Percentiles rank a stretch among this genome's conserved stretches.
phyloP scores from a whole-genome alignment of 2,113 vertebrate species.

The Okapia johnstoni region DNA sequence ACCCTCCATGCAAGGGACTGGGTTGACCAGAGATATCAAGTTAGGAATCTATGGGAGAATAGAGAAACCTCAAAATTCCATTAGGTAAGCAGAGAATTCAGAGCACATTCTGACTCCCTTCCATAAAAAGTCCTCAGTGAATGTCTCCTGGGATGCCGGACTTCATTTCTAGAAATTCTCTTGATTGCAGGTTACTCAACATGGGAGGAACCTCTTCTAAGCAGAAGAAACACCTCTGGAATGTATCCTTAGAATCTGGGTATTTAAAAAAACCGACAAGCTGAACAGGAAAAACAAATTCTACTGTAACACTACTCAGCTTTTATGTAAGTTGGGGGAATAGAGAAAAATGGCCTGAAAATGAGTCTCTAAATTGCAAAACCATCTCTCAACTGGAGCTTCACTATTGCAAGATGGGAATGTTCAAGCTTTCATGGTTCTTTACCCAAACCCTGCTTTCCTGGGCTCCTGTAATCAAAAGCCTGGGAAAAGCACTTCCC shows the following conservation, averaged over 20 bases:
- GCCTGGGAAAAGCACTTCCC: not conserved
- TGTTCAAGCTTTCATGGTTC: not conserved
- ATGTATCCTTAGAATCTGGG: not conserved
- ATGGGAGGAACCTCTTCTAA: not conserved
- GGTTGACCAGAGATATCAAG: fast-evolving
- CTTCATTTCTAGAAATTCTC: not conserved
- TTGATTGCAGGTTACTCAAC: not conserved
- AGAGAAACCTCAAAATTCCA: not conserved
- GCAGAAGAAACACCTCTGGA: not conserved
- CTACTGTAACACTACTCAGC: not conserved
- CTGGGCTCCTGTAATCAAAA: not conserved
- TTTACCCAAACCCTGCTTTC: not conserved
- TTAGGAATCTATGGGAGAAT: not conserved
- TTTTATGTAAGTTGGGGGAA: not conserved
- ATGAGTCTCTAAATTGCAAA: not conserved
- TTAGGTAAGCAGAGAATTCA: not conserved
- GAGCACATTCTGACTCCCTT: not conserved
- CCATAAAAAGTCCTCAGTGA: not conserved
- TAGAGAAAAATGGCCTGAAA: not conserved
- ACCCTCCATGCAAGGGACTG: not conserved
- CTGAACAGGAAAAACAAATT: not conserved
- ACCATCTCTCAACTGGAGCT: not conserved
- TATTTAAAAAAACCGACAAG: not conserved
- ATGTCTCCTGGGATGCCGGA: not conserved
- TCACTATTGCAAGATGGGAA: not conserved